These are phyloP conservation scores for Mus pahari DNA, from an alignment of 2,113 vertebrate species.

Conservation along the genomic window DNA sequence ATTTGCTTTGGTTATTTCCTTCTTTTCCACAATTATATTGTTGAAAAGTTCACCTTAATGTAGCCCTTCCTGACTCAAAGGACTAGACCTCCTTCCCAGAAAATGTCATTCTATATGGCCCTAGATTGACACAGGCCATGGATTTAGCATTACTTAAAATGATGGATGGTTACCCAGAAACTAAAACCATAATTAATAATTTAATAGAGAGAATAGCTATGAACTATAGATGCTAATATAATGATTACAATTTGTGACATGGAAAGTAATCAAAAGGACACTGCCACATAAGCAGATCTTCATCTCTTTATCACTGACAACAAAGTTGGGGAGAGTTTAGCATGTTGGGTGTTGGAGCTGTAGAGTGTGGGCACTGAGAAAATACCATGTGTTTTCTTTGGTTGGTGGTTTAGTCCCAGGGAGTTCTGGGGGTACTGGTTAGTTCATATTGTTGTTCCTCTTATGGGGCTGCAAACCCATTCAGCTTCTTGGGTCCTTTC, in stretches of 20 bases:
- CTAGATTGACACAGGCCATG: conserved; percentile 54
- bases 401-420: too few species aligned
- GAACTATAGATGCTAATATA: neutral
- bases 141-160: conserved; percentile 53
- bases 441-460: too few species aligned
- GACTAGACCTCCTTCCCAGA: conserved; percentile 24
- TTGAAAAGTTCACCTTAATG: conserved; percentile 11
- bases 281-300: neutral
- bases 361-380: neutral
- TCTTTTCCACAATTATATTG: conserved; percentile 9
- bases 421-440: too few species aligned
- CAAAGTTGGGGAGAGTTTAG: neutral
- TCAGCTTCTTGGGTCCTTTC: too few species aligned
- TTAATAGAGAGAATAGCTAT: conserved; percentile 34
- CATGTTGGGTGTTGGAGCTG: neutral
- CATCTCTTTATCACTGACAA: neutral
- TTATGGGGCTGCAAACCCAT: too few species aligned
- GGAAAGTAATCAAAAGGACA: conserved; percentile 59
- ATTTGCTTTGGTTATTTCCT: neutral
- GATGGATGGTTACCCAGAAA: conserved; percentile 58
- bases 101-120: conserved; percentile 21
- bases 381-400: too few species aligned
- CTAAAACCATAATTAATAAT: conserved; percentile 67
- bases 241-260: conserved; percentile 65
- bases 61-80: neutral